phyloP scores from a whole-genome alignment of 2,888 invertebrate species.

The Magallana nippona region DNA sequence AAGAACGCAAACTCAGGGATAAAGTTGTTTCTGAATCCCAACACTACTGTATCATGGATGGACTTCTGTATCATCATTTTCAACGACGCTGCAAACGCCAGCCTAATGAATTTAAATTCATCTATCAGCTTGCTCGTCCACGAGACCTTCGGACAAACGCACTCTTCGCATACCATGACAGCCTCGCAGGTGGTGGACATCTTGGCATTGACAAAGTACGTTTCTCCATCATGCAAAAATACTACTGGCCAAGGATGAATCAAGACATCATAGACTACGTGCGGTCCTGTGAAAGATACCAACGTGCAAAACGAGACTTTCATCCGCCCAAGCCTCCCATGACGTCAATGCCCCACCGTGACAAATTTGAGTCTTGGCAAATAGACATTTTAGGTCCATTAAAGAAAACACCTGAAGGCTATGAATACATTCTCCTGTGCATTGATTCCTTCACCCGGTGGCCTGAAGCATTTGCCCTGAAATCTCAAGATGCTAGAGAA shows the following conservation, averaged over 20 bases:
- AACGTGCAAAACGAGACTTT: slow-evolving; percentile 44
- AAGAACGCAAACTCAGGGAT: slow-evolving; percentile 36
- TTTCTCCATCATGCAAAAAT: slow-evolving; percentile 45
- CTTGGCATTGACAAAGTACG: slow-evolving; percentile 45
- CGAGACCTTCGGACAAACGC: slow-evolving; percentile 40
- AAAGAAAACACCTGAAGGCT: slow-evolving; percentile 80
- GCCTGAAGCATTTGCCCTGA: slow-evolving; percentile 56
- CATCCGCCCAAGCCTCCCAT: slow-evolving; percentile 43
- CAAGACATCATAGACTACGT: slow-evolving; percentile 49
- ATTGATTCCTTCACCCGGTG: slow-evolving; percentile 54
- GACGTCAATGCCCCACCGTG: slow-evolving; percentile 36
- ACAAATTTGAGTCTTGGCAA: slow-evolving; percentile 47
- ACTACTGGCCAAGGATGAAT: slow-evolving; percentile 51
- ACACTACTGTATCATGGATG: slow-evolving; percentile 45
- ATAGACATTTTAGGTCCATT: slow-evolving; percentile 57
- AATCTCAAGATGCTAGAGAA: slow-evolving; percentile 49
- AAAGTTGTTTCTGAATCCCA: slow-evolving; percentile 42
- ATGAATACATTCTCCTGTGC: slow-evolving; percentile 82
- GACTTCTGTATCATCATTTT: slow-evolving; percentile 49
- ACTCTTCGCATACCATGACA: slow-evolving; percentile 48
- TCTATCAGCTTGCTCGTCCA: slow-evolving; percentile 52
- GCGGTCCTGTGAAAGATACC: slow-evolving; percentile 49
- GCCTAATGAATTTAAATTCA: slow-evolving; percentile 31
- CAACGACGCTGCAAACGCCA: slow-evolving; percentile 39
- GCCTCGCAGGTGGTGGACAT: slow-evolving; percentile 49